Conservation (phyloP, 2,797 vertebrate genomes). For the Chiroxiphia lanceolata region DNA sequence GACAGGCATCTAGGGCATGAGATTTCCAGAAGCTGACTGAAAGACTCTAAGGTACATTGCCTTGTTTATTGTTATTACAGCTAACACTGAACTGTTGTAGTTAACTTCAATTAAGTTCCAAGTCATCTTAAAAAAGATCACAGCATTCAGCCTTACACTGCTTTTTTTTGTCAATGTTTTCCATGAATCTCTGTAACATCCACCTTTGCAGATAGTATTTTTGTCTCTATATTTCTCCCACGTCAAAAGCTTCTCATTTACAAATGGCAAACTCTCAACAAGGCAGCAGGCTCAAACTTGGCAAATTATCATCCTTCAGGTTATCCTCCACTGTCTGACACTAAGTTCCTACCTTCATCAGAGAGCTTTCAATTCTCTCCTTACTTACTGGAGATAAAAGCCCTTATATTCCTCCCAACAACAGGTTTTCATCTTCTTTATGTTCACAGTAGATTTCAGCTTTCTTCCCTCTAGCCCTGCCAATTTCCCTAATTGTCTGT, state of each 20-base stretch:
- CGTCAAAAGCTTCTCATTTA: neutral
- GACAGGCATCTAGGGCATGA: neutral
- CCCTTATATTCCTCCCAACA: neutral
- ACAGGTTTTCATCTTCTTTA: slow-evolving; percentile 18
- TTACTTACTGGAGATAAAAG: neutral
- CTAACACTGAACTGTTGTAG: neutral
- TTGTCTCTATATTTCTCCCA: neutral
- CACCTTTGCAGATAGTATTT: neutral
- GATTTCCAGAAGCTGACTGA: neutral
- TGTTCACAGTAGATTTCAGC: neutral
- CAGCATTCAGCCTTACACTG: neutral
- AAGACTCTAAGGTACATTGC: neutral
- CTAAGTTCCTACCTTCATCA: neutral
- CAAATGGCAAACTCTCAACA: neutral
- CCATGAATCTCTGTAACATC: neutral
- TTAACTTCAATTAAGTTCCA: neutral
- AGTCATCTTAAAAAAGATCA: neutral
- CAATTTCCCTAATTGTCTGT: slow-evolving; percentile 1
- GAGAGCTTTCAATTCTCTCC: neutral
- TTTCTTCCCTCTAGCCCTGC: neutral
- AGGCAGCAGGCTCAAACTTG: neutral
- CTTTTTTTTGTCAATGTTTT: neutral
- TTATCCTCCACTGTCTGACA: neutral
- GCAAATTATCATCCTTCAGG: neutral
- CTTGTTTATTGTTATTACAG: neutral